Percentiles rank a stretch among this genome's conserved stretches.
These are phyloP conservation scores for Eulemur mongoz DNA, from an alignment of 2,797 vertebrate genomes.

Conservation along the genomic window DNA sequence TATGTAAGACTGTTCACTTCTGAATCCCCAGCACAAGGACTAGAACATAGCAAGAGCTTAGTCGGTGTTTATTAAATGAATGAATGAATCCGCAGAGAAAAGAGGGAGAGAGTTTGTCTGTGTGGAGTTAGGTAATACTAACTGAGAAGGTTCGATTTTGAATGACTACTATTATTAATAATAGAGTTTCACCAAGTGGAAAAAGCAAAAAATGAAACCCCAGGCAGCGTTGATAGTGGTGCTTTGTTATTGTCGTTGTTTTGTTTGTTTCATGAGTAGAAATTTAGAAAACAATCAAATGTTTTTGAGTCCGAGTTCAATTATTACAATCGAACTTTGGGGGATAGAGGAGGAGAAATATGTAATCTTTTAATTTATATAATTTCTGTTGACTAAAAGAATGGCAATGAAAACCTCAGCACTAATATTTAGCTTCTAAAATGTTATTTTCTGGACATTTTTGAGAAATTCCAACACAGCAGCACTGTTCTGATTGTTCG, in stretches of 20 bases:
- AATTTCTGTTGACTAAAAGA: background rate
- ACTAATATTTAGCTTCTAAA: background rate
- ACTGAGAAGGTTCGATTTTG: background rate
- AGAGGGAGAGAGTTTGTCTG: background rate
- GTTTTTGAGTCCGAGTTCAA: background rate
- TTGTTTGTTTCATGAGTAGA: conserved; percentile 23
- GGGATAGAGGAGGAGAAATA: background rate
- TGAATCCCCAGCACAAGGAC: background rate
- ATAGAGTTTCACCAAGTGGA: background rate
- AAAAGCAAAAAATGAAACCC: background rate
- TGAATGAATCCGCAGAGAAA: background rate
- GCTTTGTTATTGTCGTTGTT: background rate
- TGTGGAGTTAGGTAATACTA: background rate
- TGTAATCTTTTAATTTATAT: background rate
- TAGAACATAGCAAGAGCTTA: background rate
- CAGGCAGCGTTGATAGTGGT: background rate
- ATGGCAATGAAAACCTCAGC: background rate
- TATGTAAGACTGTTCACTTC: background rate
- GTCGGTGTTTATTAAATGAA: background rate
- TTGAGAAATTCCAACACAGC: conserved; percentile 7
- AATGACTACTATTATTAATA: background rate
- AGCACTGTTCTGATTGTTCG: background rate
- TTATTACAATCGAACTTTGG: background rate
- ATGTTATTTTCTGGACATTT: background rate
- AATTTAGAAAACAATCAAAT: background rate